Evolutionary conservation across 2,113 vertebrate genomes (phyloP), one percentile per base, ranked within the genome.

Genomic region (Ceyx cyanopectus): DNA sequence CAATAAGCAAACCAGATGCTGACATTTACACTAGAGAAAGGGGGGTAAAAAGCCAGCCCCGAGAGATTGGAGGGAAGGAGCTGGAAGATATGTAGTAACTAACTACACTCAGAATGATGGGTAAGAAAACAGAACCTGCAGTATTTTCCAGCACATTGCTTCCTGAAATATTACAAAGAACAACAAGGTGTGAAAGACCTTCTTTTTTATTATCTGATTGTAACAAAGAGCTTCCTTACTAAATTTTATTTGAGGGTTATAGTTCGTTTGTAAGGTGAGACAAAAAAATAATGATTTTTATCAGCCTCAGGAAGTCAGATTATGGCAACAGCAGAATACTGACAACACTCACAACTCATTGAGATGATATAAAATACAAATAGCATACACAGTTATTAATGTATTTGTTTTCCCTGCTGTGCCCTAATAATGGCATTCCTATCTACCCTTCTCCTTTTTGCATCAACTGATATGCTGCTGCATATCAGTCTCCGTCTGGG

Each of bases 1-100:
- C 92, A 91, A 56, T 78, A 94, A 88, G 80, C 90, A 83, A 94
- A 96, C 82, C 40, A 81, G 85, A 95, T 81, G 87, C 85, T 93
- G 86, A 89, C 88, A 92, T 83, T 94, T 92, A 74, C 46, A 60
- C 61, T 62, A 51, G 50, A 76, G 82, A 87, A 82, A 76, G 63
- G 12, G 23, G 65, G 43, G 67, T 75, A 88, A 78, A 93, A 92
- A 94, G 72, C 60, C 90, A 91, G 43, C 53, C 17, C 62, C 82
- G 56, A 85, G 61, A 82, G 72, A 85, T 24, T 2, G 22, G 78
- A 90, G 48, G 46, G 46, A 60, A 77, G 48, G 63, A 94, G 61
- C 2, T 87, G 74, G 61, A 81, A 87, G 74, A 84, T 26, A 58
- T 0, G 2, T 43, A 85, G 68, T 4, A 43, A 76, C 11, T 34